phyloP scores from a whole-genome alignment of 2,888 invertebrate genomes.

The Fragum whitleyi region DNA sequence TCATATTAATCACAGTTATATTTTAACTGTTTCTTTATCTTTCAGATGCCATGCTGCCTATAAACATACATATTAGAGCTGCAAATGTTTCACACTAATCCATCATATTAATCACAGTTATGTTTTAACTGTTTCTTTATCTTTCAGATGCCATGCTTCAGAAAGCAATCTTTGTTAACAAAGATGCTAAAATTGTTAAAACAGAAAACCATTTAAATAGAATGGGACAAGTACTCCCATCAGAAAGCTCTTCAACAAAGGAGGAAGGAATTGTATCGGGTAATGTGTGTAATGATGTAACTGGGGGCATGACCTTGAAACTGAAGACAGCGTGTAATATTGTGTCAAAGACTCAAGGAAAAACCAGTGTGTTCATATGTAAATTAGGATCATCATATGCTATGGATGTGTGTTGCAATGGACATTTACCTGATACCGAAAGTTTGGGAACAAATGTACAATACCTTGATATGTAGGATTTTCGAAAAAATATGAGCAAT shows the following conservation, averaged over 20 bases:
- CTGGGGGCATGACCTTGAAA: slow-evolving; percentile 75
- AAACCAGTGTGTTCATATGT: slow-evolving; percentile 69
- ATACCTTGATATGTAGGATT: not conserved
- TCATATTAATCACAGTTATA: no score
- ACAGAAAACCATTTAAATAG: not conserved
- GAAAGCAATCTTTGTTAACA: not conserved
- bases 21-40: not conserved
- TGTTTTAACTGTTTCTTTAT: not conserved
- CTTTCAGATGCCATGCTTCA: slow-evolving; percentile 19
- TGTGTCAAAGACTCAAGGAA: slow-evolving; percentile 53
- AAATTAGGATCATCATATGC: slow-evolving; percentile 63
- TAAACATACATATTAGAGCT: no score
- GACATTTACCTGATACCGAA: not conserved
- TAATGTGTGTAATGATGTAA: slow-evolving; percentile 67
- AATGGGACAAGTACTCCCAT: not conserved
- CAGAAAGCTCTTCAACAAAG: not conserved
- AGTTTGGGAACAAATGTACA: not conserved
- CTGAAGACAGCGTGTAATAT: slow-evolving; percentile 71
- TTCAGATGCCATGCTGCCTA: slow-evolving; percentile 20
- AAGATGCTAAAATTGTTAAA: not conserved
- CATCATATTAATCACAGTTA: no score
- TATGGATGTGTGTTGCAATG: slow-evolving; percentile 25
- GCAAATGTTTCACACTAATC: no score
- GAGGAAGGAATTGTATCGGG: not conserved
- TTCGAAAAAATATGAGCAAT: no score